phyloP scores from a whole-genome alignment of 2,113 vertebrate species.

The Seriola rivoliana region DNA sequence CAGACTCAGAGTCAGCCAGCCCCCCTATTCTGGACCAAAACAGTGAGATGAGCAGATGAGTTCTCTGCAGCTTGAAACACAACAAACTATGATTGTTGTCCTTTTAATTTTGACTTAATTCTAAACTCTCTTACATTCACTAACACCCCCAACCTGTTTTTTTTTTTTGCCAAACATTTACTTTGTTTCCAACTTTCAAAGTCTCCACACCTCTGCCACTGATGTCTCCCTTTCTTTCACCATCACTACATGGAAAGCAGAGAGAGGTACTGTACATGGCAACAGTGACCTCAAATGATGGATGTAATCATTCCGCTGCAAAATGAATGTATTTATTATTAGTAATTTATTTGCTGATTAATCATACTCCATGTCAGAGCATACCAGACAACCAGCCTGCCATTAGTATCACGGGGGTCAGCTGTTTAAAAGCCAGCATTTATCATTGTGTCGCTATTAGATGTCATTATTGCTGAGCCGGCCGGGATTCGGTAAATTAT shows the following conservation, averaged over 20 bases:
- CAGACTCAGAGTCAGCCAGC: neutral
- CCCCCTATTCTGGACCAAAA: conserved; percentile 8
- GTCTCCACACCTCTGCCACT: neutral
- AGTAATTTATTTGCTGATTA: conserved; percentile 82
- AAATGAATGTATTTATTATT: conserved; percentile 83
- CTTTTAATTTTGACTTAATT: neutral
- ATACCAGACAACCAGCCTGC: conserved; percentile 65
- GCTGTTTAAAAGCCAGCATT: conserved; percentile 81
- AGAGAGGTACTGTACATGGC: conserved; percentile 23
- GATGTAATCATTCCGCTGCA: conserved; percentile 70
- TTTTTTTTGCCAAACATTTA: neutral
- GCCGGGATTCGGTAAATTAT: conserved; percentile 74
- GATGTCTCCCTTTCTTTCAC: conserved; percentile 27
- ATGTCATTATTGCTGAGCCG: conserved; percentile 78
- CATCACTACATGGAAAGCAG: conserved; percentile 1
- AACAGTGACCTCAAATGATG: conserved; percentile 70
- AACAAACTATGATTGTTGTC: neutral
- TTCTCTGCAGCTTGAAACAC: conserved; percentile 11
- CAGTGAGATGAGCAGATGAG: conserved; percentile 24
- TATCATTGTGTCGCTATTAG: conserved; percentile 79
- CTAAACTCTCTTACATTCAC: neutral
- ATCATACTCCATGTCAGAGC: conserved; percentile 74
- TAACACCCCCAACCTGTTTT: neutral
- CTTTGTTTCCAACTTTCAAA: neutral
- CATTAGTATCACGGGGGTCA: conserved; percentile 71